Conservation (phyloP, 53 echinoderm and acorn worm species). For the Paracentrotus lividus region DNA sequence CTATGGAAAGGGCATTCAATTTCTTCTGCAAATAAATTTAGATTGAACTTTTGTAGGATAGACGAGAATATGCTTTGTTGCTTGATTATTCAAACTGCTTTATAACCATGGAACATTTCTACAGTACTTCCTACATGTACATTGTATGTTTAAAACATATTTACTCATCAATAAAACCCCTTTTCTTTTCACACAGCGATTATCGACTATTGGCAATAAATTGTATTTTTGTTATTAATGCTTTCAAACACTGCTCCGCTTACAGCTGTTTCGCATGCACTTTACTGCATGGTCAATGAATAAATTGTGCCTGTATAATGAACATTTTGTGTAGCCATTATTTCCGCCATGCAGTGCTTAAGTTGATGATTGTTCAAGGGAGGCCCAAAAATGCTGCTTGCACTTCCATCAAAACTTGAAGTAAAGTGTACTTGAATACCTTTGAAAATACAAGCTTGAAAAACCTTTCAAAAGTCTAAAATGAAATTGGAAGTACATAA, state of each 20-base stretch:
- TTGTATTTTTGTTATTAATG: background rate
- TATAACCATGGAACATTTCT: no score
- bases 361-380: background rate
- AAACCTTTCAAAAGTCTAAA: no score
- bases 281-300: background rate
- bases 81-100: background rate
- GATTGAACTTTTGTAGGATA: background rate
- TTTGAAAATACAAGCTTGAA: no score
- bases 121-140: no score
- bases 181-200: background rate
- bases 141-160: constrained; percentile 23
- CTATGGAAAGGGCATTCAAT: background rate
- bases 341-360: background rate
- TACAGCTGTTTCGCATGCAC: background rate
- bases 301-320: background rate
- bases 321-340: background rate
- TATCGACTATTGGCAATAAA: background rate
- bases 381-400: background rate
- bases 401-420: no score
- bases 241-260: background rate
- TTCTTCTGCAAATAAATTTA: background rate
- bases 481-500: no score
- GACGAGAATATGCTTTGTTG: background rate
- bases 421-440: no score
- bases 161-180: background rate